Evolutionary conservation across 2,888 invertebrate species (phyloP).

Genomic region (Helobdella robusta): DNA sequence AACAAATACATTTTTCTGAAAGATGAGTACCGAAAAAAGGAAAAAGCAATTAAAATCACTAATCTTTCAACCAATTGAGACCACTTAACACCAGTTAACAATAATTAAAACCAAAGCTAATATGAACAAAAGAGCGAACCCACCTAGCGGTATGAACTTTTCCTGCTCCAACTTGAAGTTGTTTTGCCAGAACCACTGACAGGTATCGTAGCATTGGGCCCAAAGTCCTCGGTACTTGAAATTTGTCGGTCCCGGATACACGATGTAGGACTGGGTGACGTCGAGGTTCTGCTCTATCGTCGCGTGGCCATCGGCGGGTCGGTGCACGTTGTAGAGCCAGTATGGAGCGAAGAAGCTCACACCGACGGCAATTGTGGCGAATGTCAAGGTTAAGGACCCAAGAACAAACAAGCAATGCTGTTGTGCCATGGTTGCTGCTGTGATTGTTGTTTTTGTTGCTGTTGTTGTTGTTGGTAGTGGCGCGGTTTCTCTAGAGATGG

Average conservation of each 20-base stretch:
- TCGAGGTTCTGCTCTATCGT: not conserved
- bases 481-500: no score
- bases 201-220: conserved; percentile 27
- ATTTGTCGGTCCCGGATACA: not conserved
- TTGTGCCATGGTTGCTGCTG: conserved; percentile 17
- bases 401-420: conserved; percentile 27
- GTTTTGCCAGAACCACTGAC: conserved; percentile 29
- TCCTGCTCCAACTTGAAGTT: conserved; percentile 21
- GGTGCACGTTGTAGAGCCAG: conserved; percentile 28
- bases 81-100: no score
- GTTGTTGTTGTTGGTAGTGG: no score
- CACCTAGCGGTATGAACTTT: conserved; percentile 24
- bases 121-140: no score
- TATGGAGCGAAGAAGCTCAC: conserved; percentile 28
- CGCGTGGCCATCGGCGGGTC: conserved; percentile 4
- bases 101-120: no score
- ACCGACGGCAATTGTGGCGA: conserved; percentile 27
- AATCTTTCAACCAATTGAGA: no score
- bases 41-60: no score
- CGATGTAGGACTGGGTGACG: conserved; percentile 17
- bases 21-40: no score
- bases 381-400: conserved; percentile 24
- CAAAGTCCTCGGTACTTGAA: conserved; percentile 27
- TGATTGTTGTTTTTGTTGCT: not conserved
- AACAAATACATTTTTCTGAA: no score